Evolutionary conservation across 2,113 vertebrate species (phyloP).

Genomic region (Lamprologus speciosus): DNA sequence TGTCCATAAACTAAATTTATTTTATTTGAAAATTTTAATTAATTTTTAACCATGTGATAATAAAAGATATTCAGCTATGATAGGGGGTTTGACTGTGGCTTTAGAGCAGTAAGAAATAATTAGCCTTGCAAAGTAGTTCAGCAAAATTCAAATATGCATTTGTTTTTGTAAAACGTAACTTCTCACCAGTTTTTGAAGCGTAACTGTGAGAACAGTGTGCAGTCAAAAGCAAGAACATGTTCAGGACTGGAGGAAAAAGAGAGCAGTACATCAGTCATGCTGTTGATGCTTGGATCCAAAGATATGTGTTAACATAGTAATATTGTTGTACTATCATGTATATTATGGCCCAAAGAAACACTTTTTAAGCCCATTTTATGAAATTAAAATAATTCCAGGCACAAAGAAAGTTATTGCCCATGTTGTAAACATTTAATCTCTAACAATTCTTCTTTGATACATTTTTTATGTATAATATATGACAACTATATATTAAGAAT

Average conservation of each 20-base stretch:
- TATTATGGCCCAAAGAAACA: not conserved
- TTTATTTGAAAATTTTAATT: rapidly evolving
- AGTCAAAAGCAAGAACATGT: not conserved
- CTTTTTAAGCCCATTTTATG: rapidly evolving
- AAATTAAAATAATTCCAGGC: not conserved
- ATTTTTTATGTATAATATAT: not conserved
- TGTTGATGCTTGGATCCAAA: not conserved
- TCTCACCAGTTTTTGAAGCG: not conserved
- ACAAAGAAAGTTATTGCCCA: not conserved
- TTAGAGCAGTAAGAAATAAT: not conserved
- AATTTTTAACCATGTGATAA: rapidly evolving
- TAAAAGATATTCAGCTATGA: rapidly evolving
- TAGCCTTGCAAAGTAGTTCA: rapidly evolving
- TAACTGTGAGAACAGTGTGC: not conserved
- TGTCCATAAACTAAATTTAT: rapidly evolving
- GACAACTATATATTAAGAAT: not conserved
- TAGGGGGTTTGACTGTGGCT: rapidly evolving
- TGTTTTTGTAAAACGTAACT: rapidly evolving
- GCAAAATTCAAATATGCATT: not conserved
- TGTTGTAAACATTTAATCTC: not conserved
- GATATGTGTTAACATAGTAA: not conserved
- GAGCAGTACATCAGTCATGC: rapidly evolving
- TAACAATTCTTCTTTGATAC: not conserved
- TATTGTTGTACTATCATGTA: rapidly evolving
- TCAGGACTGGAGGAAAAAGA: rapidly evolving